Conservation (phyloP, 2,113 vertebrate species). For the Poecilia latipinna region DNA sequence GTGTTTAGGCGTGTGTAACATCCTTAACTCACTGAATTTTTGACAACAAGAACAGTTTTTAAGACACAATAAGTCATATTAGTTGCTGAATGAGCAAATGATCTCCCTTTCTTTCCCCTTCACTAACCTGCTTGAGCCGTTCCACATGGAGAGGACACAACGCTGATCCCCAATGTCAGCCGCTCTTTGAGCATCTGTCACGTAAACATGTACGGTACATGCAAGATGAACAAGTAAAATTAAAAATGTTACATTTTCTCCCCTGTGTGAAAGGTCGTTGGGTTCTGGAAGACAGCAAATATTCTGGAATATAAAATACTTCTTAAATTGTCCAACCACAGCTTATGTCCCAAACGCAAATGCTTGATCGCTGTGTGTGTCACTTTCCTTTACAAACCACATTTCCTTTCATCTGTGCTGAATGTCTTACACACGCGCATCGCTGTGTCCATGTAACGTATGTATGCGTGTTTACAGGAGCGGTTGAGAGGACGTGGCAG, state of each 20-base stretch:
- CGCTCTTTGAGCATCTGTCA: constrained; percentile 11
- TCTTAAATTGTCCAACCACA: too few species aligned
- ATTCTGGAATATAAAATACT: not conserved
- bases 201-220: constrained; percentile 12
- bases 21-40: constrained; percentile 6
- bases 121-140: constrained; percentile 55
- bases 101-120: constrained; percentile 42
- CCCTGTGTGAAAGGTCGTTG: not conserved
- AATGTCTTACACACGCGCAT: constrained; percentile 1
- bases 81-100: constrained; percentile 4
- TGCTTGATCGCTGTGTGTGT: too few species aligned
- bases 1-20: constrained; percentile 4
- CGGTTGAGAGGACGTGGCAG: constrained; percentile 73
- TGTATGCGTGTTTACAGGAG: constrained; percentile 44
- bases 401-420: too few species aligned
- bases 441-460: constrained; percentile 14
- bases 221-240: not conserved
- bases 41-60: constrained; percentile 9
- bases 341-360: too few species aligned
- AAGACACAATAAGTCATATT: not conserved
- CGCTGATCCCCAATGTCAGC: constrained; percentile 9
- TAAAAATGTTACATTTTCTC: too few species aligned
- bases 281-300: not conserved
- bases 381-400: too few species aligned
- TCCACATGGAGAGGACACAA: constrained; percentile 53